Percentiles rank a stretch among this genome's conserved stretches.
phyloP scores from a whole-genome alignment of 2,113 vertebrate genomes.

The Apistogramma diplotaenia region DNA sequence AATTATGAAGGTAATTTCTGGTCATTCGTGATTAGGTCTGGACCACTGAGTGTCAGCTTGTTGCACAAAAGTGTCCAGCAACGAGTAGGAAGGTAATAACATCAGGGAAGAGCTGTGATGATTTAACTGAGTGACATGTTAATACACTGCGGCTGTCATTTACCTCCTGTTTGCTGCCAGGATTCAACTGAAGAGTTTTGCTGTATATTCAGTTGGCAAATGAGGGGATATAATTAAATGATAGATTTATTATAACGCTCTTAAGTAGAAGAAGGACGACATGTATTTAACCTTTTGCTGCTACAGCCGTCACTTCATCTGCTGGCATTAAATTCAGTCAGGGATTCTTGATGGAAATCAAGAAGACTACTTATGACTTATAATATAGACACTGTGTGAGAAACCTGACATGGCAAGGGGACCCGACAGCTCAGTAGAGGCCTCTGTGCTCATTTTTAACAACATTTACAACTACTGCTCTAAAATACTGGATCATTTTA shows the following conservation, averaged over 20 bases:
- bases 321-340: neutral
- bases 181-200: neutral
- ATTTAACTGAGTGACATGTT: neutral
- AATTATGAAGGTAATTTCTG: neutral
- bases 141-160: neutral
- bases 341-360: neutral
- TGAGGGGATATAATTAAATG: constrained; percentile 3
- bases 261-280: neutral
- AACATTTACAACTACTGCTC: neutral
- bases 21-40: neutral
- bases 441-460: neutral
- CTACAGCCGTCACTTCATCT: neutral
- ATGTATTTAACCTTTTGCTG: neutral
- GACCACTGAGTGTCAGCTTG: neutral
- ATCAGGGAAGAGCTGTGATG: neutral
- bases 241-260: neutral
- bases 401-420: neutral
- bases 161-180: neutral
- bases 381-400: neutral
- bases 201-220: neutral
- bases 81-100: neutral
- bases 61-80: neutral
- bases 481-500: neutral
- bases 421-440: neutral
- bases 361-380: neutral